Conservation (phyloP, 2,797 vertebrate species). For the Smutsia temminckii region DNA sequence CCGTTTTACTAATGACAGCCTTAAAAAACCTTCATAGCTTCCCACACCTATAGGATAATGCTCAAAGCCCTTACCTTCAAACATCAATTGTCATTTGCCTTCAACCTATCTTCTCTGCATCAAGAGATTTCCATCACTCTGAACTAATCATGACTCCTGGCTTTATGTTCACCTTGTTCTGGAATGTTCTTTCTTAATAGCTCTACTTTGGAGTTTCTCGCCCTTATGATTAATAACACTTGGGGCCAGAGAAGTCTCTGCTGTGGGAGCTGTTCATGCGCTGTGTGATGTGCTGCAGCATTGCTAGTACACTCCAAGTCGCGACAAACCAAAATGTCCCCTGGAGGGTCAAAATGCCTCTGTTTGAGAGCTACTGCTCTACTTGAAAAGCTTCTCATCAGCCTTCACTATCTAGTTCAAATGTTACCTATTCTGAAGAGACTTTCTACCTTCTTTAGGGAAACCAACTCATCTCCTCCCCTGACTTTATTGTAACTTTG, state of each 20-base stretch:
- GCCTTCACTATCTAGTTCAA: background rate
- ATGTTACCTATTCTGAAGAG: background rate
- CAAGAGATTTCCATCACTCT: slow-evolving; percentile 43
- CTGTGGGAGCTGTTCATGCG: background rate
- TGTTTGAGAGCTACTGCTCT: background rate
- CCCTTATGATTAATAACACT: background rate
- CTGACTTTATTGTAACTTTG: background rate
- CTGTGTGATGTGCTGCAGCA: background rate
- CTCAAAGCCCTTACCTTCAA: background rate
- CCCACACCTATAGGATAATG: slow-evolving; percentile 38
- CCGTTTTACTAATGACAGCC: background rate
- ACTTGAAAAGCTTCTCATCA: background rate
- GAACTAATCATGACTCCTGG: slow-evolving; percentile 44
- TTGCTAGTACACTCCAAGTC: background rate
- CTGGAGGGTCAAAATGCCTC: background rate
- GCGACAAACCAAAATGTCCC: background rate
- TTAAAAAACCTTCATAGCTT: slow-evolving; percentile 52
- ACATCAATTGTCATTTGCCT: slow-evolving; percentile 59
- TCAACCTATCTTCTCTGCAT: slow-evolving; percentile 24
- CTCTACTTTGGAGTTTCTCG: background rate
- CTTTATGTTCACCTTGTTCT: slow-evolving; percentile 46
- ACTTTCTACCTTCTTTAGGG: background rate
- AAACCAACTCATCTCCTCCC: background rate
- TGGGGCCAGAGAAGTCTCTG: background rate
- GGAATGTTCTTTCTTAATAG: slow-evolving; percentile 19